Evolutionary conservation across 2,113 vertebrate genomes (phyloP).

Genomic region (Aegithalos caudatus): DNA sequence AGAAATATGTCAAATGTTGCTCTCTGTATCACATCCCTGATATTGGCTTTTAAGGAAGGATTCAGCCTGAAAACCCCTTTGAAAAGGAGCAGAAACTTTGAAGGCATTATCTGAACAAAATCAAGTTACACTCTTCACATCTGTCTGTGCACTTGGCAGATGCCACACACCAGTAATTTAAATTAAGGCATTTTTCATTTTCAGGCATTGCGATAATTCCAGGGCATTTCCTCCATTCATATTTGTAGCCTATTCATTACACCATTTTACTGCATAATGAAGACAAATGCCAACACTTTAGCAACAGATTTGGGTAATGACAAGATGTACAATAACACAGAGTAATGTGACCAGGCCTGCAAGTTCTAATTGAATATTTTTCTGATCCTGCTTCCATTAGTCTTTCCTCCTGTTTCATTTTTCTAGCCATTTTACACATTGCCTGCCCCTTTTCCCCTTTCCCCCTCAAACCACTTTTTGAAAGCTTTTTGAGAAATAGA

Average conservation of each 20-base stretch:
- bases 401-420: constrained; percentile 55
- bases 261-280: constrained; percentile 69
- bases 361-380: constrained; percentile 77
- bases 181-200: constrained; percentile 47
- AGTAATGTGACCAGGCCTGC: constrained; percentile 66
- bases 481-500: constrained; percentile 47
- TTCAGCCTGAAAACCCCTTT: constrained; percentile 23
- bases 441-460: not conserved
- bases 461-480: not conserved
- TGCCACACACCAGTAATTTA: constrained; percentile 27
- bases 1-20: not conserved
- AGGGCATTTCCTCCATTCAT: constrained; percentile 47
- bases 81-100: constrained; percentile 27
- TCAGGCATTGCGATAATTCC: constrained; percentile 44
- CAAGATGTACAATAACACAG: constrained; percentile 72
- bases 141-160: constrained; percentile 19
- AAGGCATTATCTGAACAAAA: constrained; percentile 25
- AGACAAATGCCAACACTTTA: constrained; percentile 76
- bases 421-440: not conserved
- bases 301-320: constrained; percentile 73
- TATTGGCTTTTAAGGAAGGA: not conserved
- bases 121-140: not conserved
- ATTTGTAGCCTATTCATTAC: constrained; percentile 72
- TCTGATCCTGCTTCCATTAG: constrained; percentile 66
- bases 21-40: not conserved